Evolutionary conservation across 2,113 vertebrate species (phyloP).

Genomic region (Gopherus flavomarginatus): DNA sequence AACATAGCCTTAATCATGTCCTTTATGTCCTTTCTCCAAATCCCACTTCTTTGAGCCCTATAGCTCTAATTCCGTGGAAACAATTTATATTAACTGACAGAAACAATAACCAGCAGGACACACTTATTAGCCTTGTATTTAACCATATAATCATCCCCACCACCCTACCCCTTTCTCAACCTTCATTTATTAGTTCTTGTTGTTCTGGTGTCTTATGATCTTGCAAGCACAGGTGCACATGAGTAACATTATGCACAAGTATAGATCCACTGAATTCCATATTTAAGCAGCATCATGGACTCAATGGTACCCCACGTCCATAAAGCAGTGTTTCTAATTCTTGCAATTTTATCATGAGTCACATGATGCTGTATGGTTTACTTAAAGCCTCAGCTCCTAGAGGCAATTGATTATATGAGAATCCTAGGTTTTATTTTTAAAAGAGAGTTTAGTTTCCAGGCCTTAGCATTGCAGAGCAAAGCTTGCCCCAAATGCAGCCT

Average conservation of each 20-base stretch:
- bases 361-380: not conserved
- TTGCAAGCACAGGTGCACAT: not conserved
- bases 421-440: not conserved
- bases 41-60: too few species aligned
- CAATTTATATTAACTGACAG: not conserved
- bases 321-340: not conserved
- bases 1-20: too few species aligned
- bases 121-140: not conserved
- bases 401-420: not conserved
- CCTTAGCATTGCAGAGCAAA: not conserved
- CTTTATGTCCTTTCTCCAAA: too few species aligned
- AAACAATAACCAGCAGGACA: not conserved
- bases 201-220: not conserved
- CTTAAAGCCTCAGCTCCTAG: not conserved
- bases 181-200: not conserved
- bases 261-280: not conserved
- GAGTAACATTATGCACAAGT: not conserved
- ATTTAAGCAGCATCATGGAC: not conserved
- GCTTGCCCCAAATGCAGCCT: not conserved
- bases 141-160: not conserved
- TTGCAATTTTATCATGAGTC: too few species aligned
- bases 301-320: not conserved
- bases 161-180: not conserved
- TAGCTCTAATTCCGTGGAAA: not conserved
- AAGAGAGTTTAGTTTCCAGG: not conserved